Evolutionary conservation across 2,888 invertebrate species (phyloP).

Genomic region (Bruchidius siliquastri): DNA sequence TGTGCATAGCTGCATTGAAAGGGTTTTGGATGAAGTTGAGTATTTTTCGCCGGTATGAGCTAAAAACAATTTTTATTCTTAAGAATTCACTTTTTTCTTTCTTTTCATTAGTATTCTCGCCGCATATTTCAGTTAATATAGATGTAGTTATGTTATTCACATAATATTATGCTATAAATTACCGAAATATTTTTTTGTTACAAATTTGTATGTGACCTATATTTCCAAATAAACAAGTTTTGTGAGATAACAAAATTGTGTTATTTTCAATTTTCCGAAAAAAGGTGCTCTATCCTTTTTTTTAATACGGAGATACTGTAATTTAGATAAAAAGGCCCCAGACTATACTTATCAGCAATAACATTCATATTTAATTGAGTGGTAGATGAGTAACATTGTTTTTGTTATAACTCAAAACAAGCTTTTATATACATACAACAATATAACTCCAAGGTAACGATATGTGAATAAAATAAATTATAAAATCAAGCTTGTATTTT

Average conservation of each 20-base stretch:
- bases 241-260: neutral
- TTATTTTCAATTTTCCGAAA: neutral
- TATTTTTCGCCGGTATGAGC: conserved; percentile 6
- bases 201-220: neutral
- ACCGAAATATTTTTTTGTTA: neutral
- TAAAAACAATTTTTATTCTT: no score
- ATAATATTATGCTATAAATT: no score
- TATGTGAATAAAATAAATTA: no score
- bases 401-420: neutral
- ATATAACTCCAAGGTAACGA: neutral
- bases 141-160: neutral
- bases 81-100: neutral
- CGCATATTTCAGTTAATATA: neutral
- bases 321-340: no score
- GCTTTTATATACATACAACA: neutral
- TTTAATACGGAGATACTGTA: no score
- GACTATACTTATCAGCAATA: neutral
- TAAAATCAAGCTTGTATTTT: no score
- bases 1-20: conserved; percentile 4
- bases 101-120: neutral
- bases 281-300: no score
- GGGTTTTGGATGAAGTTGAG: conserved; percentile 4
- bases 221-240: neutral
- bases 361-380: neutral
- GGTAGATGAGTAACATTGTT: neutral